These are phyloP conservation scores for Xylota segnis DNA, from an alignment of 2,888 invertebrate species.

Conservation along the genomic window DNA sequence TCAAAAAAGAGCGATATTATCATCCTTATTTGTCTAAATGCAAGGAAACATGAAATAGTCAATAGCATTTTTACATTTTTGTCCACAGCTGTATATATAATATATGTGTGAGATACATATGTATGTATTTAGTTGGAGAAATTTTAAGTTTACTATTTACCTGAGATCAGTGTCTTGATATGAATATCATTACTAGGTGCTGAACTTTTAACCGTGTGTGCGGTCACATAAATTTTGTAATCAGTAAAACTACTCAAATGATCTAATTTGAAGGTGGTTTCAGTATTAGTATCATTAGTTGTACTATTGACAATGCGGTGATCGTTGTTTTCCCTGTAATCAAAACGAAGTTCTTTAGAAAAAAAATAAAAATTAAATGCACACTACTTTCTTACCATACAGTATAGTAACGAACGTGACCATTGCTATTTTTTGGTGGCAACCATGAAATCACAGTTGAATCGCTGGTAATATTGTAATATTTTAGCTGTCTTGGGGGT, in stretches of 20 bases:
- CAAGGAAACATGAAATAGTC: too few species aligned
- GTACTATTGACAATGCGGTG: slow-evolving; percentile 41
- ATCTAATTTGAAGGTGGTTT: slow-evolving; percentile 79
- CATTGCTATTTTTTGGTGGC: slow-evolving; percentile 90
- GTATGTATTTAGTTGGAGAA: neutral
- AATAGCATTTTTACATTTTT: too few species aligned
- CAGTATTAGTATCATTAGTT: slow-evolving; percentile 70
- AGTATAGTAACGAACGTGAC: slow-evolving; percentile 89
- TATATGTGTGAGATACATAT: too few species aligned
- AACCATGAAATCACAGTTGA: slow-evolving; percentile 87
- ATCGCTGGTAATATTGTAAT: slow-evolving; percentile 86
- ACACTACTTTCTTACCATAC: slow-evolving; percentile 85
- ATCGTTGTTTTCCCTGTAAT: slow-evolving; percentile 70
- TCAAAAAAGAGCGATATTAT: too few species aligned
- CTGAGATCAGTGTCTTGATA: slow-evolving; percentile 87
- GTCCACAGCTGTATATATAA: too few species aligned
- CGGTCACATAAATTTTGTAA: slow-evolving; percentile 89
- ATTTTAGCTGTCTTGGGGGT: slow-evolving; percentile 85
- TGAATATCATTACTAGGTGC: slow-evolving; percentile 85
- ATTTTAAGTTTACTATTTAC: slow-evolving; percentile 78
- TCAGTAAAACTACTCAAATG: slow-evolving; percentile 87
- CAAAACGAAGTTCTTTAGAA: neutral
- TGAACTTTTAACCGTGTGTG: slow-evolving; percentile 90
- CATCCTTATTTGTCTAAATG: too few species aligned
- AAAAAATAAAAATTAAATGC: neutral